phyloP scores from a whole-genome alignment of 2,888 invertebrate genomes.

The Maniola hyperantus region DNA sequence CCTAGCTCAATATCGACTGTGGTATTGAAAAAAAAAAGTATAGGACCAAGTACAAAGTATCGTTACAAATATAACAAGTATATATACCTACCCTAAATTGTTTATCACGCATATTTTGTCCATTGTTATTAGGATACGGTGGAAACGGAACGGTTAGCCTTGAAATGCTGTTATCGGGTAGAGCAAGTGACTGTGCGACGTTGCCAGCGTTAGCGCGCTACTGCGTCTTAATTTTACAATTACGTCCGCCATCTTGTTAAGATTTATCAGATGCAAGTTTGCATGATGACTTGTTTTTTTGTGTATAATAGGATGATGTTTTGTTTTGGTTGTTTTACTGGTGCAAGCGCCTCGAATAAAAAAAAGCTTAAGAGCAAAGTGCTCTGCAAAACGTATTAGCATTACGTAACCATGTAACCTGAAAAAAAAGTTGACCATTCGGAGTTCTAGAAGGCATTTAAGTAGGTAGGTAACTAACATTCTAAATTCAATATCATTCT shows the following conservation, averaged over 20 bases:
- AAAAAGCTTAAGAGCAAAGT: neutral
- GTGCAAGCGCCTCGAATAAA: constrained; percentile 3
- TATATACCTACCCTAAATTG: constrained; percentile 28
- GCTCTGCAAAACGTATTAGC: constrained; percentile 1
- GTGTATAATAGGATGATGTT: constrained; percentile 37
- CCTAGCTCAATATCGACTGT: neutral
- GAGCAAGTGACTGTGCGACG: constrained; percentile 74
- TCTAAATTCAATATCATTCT: constrained; percentile 43
- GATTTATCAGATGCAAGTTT: constrained; percentile 62
- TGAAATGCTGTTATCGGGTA: constrained; percentile 76
- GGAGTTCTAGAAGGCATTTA: too few species aligned
- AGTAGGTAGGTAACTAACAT: too few species aligned
- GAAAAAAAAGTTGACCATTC: constrained; percentile 51
- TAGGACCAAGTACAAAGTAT: constrained; percentile 11
- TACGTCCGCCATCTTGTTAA: constrained; percentile 72
- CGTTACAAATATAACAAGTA: neutral
- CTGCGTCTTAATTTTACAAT: constrained; percentile 75
- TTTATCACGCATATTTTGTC: constrained; percentile 48
- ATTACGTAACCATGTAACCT: constrained; percentile 50
- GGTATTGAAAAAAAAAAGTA: constrained; percentile 6
- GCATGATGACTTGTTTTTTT: constrained; percentile 45
- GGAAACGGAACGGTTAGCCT: constrained; percentile 72
- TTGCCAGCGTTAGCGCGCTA: constrained; percentile 73
- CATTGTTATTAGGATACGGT: constrained; percentile 74
- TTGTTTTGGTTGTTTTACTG: constrained; percentile 27